Conservation (phyloP, 2,113 vertebrate genomes). For the Pteruthius melanotis region DNA sequence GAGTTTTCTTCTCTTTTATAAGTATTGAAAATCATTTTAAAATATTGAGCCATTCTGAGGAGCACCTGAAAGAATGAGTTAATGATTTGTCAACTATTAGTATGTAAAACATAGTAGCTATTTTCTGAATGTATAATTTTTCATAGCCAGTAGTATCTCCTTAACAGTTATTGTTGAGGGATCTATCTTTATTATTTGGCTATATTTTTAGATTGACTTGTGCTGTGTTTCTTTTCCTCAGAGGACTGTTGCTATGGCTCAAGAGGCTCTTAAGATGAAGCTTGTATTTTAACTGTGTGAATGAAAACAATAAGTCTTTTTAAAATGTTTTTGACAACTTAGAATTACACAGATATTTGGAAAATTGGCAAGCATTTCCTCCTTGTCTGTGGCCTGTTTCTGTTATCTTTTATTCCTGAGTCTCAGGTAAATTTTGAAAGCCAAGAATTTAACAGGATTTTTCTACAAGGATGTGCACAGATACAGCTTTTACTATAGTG, state of each 20-base stretch:
- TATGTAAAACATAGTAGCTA: background rate
- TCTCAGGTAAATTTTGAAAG: background rate
- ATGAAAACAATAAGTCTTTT: slow-evolving; percentile 52
- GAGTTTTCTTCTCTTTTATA: background rate
- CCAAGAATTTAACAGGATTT: background rate
- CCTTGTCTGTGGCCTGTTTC: background rate
- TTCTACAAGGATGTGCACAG: background rate
- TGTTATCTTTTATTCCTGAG: background rate
- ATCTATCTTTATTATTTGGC: slow-evolving; percentile 23
- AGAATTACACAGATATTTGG: background rate
- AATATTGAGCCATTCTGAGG: background rate
- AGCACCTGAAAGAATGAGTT: background rate
- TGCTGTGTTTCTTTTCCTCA: slow-evolving; percentile 23
- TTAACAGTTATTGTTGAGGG: background rate
- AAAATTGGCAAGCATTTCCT: background rate
- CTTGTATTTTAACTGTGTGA: slow-evolving; percentile 30
- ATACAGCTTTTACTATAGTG: background rate
- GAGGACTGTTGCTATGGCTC: slow-evolving; percentile 47
- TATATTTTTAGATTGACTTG: slow-evolving; percentile 33
- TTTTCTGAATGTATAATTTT: slow-evolving; percentile 21
- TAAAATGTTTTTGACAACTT: slow-evolving; percentile 7
- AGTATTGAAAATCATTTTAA: background rate
- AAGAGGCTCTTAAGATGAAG: slow-evolving; percentile 40
- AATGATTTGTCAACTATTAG: background rate
- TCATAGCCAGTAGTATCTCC: background rate